These are phyloP conservation scores for Cheirogaleus medius DNA, from an alignment of 2,113 vertebrate species.

Conservation along the genomic window DNA sequence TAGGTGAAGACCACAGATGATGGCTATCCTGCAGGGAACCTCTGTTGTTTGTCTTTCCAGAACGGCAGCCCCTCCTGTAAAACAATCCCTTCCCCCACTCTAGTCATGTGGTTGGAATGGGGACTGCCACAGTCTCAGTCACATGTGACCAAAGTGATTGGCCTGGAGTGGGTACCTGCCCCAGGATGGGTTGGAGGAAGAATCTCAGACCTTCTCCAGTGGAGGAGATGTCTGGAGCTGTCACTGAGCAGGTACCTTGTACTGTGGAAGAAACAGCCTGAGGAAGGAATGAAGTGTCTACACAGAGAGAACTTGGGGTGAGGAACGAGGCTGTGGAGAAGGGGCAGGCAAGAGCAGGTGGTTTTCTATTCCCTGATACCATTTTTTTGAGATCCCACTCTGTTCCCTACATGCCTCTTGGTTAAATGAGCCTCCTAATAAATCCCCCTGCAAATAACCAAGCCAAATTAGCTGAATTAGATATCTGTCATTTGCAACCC, in stretches of 20 bases:
- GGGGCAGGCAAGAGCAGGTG: neutral
- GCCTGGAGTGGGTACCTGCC: neutral
- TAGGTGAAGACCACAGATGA: neutral
- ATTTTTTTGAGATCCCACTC: neutral
- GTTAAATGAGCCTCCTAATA: neutral
- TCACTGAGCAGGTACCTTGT: neutral
- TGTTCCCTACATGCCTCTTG: neutral
- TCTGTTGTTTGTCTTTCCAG: neutral
- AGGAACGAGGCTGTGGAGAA: neutral
- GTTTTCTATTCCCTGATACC: neutral
- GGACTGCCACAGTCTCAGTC: neutral
- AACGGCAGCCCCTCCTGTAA: neutral
- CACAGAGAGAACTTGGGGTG: neutral
- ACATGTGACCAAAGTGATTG: neutral
- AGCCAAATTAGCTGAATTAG: slow-evolving; percentile 20
- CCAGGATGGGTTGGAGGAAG: neutral
- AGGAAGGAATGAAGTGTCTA: neutral
- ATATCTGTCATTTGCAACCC: neutral
- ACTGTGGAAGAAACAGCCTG: neutral
- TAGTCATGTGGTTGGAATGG: neutral
- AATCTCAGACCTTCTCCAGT: neutral
- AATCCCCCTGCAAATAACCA: neutral
- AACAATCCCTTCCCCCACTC: neutral
- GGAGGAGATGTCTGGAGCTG: neutral
- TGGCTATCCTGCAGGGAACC: neutral